Base-by-base conservation (phyloP, 2,797 vertebrate genomes). In the Otolemur crassicaudatus region DNA sequence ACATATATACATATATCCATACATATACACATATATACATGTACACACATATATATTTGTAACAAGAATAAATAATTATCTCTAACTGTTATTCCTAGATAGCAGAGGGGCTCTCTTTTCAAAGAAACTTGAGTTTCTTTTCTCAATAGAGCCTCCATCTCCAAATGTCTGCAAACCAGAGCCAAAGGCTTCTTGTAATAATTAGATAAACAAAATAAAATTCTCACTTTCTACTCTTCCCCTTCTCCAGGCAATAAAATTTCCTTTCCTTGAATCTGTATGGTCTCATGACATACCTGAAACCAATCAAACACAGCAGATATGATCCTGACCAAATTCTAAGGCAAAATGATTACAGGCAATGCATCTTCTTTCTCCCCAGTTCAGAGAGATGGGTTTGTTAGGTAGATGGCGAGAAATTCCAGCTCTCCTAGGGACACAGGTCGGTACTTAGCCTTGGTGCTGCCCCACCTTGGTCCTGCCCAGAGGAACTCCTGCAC, bases 201-300 rank as follows among this genome's bases (percentile, higher is more conserved):
- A 82, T 76, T 81, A 90, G 19, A 20, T 23, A 86, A 37, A 61
- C 4, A 89, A 87, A 81, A 90, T 86, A 58, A 82, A 94, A 83
- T 9, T 72, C 61, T 53, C 5, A 16, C 23, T 86, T 84, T 72
- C 61, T 77, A 40, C 5, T 1, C 6, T 82, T 93, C 65, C 43
- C 17, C 6, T 82, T 84, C 69, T 92, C 19, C 46, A 77, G 34
- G 34, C 31, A 70, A 37, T 73, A 72, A 12, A 58, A 72, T 85
- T 75, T 13, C 37, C 29, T 94, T 34, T 67, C 14, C 49, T 84
- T 94, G 77, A 85, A 85, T 90, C 9, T 79, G 20, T 25, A 13
- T 91, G 56, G 16, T 9, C 40, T 86, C 63, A 37, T 60, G 34
- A 87, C 13, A 29, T 14, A 73, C 23, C 77, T 43, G 27, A 97